Base-by-base conservation (phyloP, 2,888 invertebrate species). In the Lasioglossum villosulum region DNA sequence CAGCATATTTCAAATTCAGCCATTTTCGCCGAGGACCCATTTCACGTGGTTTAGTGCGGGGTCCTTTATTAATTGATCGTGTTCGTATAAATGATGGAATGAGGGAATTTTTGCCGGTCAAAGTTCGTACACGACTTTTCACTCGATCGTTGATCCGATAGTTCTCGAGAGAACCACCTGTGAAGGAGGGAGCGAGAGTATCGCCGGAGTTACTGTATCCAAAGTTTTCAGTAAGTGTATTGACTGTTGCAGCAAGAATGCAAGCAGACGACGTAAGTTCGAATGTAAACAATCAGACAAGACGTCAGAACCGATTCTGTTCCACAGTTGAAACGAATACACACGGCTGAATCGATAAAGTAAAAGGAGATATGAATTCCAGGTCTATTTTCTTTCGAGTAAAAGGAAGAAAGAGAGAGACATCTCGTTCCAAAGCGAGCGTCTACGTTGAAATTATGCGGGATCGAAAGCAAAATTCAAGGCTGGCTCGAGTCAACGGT, bases 391-490 rank as follows among this genome's bases (percentile, higher is more conserved):
- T 72, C 72, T n/a, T 30, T 8, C 72, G 30, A 1, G 71, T 1
- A 16, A 5, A n/a, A 4, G 12, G 12, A 56, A 12, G 56, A 52
- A 23, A 52, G 23, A 3, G 23, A 52, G 52, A n/a, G n/a, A 56
- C n/a, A n/a, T n/a, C 30, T 27, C 45, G 78, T 27, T 39, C 30
- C 0, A 19, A 34, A 52, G 34, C 63, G 27, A 30, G 19, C 39
- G 70, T 39, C 19, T 52, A 30, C 39, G 4, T 10, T 1, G 39
- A 70, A 72, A 72, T 72, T 75, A 39, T 52, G 48, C 71, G 30
- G 8, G 48, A 74, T 63, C 45, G 70, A 42, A 48, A 39, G 37
- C n/a, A 42, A 77, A 77, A 74, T 48, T 27, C 45, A 71, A 27
- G 56, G 8, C 19, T 16, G 19, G 37, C 27, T 30, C 56, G 37